phyloP scores from a whole-genome alignment of 2,113 vertebrate genomes.

The Halcyon malimbica region DNA sequence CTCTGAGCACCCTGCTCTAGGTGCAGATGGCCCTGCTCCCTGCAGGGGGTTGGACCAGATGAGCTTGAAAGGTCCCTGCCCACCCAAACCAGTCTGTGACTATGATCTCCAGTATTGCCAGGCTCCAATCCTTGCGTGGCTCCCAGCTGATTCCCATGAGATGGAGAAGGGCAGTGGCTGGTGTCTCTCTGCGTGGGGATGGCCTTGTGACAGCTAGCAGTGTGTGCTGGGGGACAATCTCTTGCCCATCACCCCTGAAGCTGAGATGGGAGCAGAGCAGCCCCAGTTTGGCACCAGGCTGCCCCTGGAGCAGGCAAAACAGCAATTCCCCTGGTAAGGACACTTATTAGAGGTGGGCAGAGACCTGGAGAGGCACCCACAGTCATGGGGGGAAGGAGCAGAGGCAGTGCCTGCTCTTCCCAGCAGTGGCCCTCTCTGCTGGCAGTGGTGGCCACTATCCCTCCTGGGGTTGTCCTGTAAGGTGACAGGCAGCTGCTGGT shows the following conservation, averaged over 20 bases:
- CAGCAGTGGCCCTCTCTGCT: not conserved
- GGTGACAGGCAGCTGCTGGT: not conserved
- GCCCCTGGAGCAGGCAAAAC: not conserved
- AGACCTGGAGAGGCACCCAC: not conserved
- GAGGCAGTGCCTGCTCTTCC: not conserved
- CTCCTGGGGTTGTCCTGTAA: not conserved
- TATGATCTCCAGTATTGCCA: not conserved
- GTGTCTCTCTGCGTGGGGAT: not conserved
- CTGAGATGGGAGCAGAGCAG: not conserved
- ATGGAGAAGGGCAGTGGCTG: not conserved
- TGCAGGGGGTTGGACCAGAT: too few relatives aligned
- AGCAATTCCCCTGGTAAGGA: not conserved
- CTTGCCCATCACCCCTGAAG: fast-evolving
- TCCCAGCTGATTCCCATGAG: not conserved
- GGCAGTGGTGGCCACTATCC: fast-evolving
- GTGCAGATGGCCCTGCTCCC: not conserved
- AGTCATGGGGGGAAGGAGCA: not conserved
- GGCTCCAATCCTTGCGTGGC: not conserved
- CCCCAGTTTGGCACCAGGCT: not conserved
- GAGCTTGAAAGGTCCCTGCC: not conserved
- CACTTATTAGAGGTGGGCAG: not conserved
- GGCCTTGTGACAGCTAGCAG: fast-evolving
- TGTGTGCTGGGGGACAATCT: fast-evolving
- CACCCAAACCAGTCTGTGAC: not conserved
- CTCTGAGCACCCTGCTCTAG: not conserved